phyloP scores from a whole-genome alignment of 2,888 invertebrate species.

The Mycalesis mineus region DNA sequence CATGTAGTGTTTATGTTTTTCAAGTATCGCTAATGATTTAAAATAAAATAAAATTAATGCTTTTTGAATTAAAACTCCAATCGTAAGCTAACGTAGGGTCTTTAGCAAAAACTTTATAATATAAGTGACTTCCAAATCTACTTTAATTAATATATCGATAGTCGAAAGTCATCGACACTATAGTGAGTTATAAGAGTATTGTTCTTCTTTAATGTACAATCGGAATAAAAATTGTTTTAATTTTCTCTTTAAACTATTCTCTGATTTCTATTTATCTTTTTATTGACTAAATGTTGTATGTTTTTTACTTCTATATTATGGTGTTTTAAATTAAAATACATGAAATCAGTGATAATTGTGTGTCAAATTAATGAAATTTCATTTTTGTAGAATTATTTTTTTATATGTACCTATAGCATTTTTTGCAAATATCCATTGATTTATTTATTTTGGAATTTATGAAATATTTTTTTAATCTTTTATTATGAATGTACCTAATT shows the following conservation, averaged over 20 bases:
- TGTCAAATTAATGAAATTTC: constrained; percentile 22
- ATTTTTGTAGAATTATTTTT: constrained; percentile 13
- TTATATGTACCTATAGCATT: not conserved
- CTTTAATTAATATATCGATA: too few relatives aligned
- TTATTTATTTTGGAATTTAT: not conserved
- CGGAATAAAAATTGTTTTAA: not conserved
- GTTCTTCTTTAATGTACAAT: too few relatives aligned
- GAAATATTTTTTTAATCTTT: not conserved
- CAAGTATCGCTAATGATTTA: too few relatives aligned
- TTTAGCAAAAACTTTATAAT: too few relatives aligned
- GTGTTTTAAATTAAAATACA: constrained; percentile 1
- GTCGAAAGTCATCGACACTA: too few relatives aligned
- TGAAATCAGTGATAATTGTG: constrained; percentile 24
- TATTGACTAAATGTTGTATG: not conserved
- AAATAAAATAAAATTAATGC: too few relatives aligned
- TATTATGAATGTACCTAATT: constrained; percentile 5
- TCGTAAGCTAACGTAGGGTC: too few relatives aligned
- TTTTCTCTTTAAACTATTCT: too few relatives aligned
- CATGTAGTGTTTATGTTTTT: not conserved
- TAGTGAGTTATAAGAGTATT: too few relatives aligned
- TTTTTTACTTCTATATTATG: constrained; percentile 20
- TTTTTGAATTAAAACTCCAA: too few relatives aligned
- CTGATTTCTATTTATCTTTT: too few relatives aligned
- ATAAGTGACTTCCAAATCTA: too few relatives aligned
- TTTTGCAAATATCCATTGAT: not conserved